These are phyloP conservation scores for Cryptus viduatorius DNA, from an alignment of 2,888 invertebrate species.

Conservation along the genomic window DNA sequence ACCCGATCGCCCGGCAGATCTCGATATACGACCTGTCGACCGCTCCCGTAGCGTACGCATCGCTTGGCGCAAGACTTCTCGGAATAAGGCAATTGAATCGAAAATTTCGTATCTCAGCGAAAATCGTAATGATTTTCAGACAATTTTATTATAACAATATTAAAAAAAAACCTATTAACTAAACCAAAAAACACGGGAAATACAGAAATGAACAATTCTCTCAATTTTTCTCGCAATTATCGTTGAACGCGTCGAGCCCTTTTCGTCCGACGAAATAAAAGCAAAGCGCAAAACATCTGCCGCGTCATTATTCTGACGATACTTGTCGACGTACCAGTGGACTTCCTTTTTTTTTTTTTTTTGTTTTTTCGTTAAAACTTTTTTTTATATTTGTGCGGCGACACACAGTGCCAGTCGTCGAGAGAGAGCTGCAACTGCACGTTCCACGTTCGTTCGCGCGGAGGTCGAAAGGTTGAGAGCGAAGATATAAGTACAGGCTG, in stretches of 20 bases:
- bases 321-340: slow-evolving; percentile 33
- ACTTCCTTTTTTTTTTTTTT: slow-evolving; percentile 18
- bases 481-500: slow-evolving; percentile 63
- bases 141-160: background rate
- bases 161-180: background rate
- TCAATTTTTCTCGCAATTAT: background rate
- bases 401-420: slow-evolving; percentile 40
- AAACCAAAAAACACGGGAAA: background rate
- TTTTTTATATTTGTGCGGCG: slow-evolving; percentile 20
- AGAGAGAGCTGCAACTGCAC: slow-evolving; percentile 56
- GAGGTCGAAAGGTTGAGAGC: slow-evolving; percentile 66
- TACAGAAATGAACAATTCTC: background rate
- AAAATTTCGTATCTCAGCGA: slow-evolving; percentile 1
- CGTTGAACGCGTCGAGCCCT: background rate
- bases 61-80: slow-evolving; percentile 22
- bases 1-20: slow-evolving; percentile 64
- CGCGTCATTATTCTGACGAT: slow-evolving; percentile 53
- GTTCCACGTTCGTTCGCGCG: slow-evolving; percentile 57
- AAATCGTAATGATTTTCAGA: background rate
- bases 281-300: slow-evolving; percentile 15
- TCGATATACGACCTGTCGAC: slow-evolving; percentile 65
- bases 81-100: slow-evolving; percentile 29
- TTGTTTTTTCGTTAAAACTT: slow-evolving; percentile 4
- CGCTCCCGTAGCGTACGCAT: slow-evolving; percentile 39
- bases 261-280: background rate